Evolutionary conservation across 2,888 invertebrate species (phyloP), one percentile per base, ranked within the genome.

Genomic region (Drosophila pegasa): DNA sequence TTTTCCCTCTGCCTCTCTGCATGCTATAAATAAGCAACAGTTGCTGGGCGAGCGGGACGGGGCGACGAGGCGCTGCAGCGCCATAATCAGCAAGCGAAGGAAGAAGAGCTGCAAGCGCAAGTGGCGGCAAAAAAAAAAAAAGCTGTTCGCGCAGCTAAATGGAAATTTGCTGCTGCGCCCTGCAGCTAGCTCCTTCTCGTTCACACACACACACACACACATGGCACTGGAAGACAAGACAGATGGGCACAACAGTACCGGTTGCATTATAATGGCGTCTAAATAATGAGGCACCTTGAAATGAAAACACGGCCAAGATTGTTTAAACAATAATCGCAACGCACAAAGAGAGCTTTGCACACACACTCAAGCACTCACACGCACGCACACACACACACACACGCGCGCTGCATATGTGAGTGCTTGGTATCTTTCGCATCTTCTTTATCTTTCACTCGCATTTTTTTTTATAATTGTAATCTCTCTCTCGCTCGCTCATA

Each of bases 251-350:
- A 80, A 52, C 59, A 80, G 83, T 83, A 84, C 84, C 84, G 84
- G 84, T 84, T 84, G 84, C 81, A 72, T 71, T 76, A 74, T 77
- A 83, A 87, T 86, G 88, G 87, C 80, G 79, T 75, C 84, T 74
- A 82, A 82, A 85, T 87, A 84, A 77, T 88, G 88, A 79, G 60
- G 60, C 87, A 83, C 83, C 83, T 83, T 83, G 87, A 88, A 80
- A 57, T 71, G 75, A 72, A 70, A 74, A 74, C 88, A 85, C 83
- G 86, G 86, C 74, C 86, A 82, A 87, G 80, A 81, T 73, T 80
- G 75, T 84, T 87, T 76, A 80, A 88, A 88, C 89, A 76, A 83
- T 78, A 74, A 50, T 69, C 70, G 68, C 75, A 57, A 76, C 59
- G 43, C 69, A 70, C 56, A 68, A 43, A 57, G 43, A 48, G 18